Percentiles rank a stretch among this genome's conserved stretches.
Conservation (phyloP, 2,797 vertebrate species). For the Coregonus suidteri region DNA sequence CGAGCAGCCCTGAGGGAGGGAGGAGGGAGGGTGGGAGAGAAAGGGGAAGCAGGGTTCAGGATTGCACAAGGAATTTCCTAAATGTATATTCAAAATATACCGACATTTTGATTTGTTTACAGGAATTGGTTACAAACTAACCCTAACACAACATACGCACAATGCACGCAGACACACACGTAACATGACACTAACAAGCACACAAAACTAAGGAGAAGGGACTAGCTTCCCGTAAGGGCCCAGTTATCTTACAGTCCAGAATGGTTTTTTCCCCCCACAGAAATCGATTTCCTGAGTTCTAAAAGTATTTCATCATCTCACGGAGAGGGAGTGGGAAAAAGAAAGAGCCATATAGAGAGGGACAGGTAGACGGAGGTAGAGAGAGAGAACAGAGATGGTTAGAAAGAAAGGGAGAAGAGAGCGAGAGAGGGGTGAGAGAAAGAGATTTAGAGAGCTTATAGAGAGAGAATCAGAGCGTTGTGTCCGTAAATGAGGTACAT, state of each 20-base stretch:
- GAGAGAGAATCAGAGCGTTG: slow-evolving; percentile 35
- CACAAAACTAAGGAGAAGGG: background rate
- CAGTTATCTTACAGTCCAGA: slow-evolving; percentile 73
- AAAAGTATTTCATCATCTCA: slow-evolving; percentile 82
- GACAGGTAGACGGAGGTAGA: slow-evolving; percentile 30
- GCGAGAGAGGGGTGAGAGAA: slow-evolving; percentile 38
- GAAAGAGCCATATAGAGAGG: background rate
- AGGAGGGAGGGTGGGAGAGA: slow-evolving; percentile 7
- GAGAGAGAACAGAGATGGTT: slow-evolving; percentile 16
- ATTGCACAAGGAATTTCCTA: background rate
- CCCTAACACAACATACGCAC: background rate
- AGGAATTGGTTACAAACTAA: background rate
- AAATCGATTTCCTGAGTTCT: slow-evolving; percentile 81
- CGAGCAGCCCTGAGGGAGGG: slow-evolving; percentile 88
- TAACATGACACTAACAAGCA: background rate
- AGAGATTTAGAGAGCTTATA: slow-evolving; percentile 38
- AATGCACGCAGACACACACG: slow-evolving; percentile 24
- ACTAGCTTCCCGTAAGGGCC: slow-evolving; percentile 58
- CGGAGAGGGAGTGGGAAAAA: slow-evolving; percentile 34
- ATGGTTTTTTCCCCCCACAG: slow-evolving; percentile 61
- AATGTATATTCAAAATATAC: background rate
- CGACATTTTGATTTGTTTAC: background rate
- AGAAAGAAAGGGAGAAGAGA: slow-evolving; percentile 17
- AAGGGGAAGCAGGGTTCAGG: background rate
- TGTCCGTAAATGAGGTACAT: slow-evolving; percentile 18